These are phyloP conservation scores for Albula goreensis DNA, from an alignment of 2,113 vertebrate species.

Conservation along the genomic window DNA sequence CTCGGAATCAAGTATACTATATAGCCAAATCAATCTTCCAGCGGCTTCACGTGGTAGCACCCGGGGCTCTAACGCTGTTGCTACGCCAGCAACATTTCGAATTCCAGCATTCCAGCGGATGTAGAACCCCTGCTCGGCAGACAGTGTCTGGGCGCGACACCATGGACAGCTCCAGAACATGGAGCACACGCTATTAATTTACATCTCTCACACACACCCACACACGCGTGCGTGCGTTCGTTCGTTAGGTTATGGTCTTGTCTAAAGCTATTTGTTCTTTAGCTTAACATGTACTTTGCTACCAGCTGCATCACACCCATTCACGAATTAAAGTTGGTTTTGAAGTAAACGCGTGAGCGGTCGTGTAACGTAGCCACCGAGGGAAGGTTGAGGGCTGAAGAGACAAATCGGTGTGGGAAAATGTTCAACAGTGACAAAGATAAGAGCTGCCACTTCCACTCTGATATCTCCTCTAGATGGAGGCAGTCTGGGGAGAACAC, in stretches of 20 bases:
- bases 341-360: background rate
- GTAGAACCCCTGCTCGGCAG: background rate
- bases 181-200: background rate
- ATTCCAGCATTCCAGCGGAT: background rate
- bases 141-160: background rate
- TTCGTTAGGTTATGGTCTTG: background rate
- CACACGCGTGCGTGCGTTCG: background rate
- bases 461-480: background rate
- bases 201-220: background rate
- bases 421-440: background rate
- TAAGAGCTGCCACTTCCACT: background rate
- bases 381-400: background rate
- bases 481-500: background rate
- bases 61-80: background rate
- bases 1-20: background rate
- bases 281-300: background rate
- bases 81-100: conserved; percentile 16
- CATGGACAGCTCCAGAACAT: conserved; percentile 1
- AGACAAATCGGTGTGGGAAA: background rate
- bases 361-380: background rate
- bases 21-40: background rate
- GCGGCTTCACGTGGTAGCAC: background rate
- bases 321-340: background rate
- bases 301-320: background rate
- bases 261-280: background rate